Percentiles rank a stretch among this genome's conserved stretches.
These are phyloP conservation scores for Yponomeuta cagnagella DNA, from an alignment of 2,888 invertebrate genomes.

Conservation along the genomic window DNA sequence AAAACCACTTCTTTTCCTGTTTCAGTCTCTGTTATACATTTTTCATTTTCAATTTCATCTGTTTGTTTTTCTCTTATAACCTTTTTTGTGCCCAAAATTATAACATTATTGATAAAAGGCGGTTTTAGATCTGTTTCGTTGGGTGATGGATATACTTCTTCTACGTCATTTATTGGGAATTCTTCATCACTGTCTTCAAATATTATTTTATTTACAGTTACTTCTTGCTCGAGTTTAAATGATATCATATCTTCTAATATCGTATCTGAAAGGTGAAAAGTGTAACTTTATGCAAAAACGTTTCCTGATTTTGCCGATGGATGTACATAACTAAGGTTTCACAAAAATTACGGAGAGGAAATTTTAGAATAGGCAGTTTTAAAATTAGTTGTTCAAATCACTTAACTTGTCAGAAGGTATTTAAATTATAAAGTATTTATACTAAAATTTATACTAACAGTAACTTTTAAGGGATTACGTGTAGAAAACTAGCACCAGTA, in stretches of 20 bases:
- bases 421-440: too few relatives aligned
- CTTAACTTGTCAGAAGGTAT: too few relatives aligned
- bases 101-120: not conserved
- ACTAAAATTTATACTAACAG: too few relatives aligned
- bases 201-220: not conserved
- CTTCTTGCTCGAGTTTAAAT: not conserved
- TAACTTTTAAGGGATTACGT: too few relatives aligned
- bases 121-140: not conserved
- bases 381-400: too few relatives aligned
- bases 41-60: not conserved
- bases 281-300: not conserved
- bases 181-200: constrained; percentile 13
- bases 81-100: not conserved
- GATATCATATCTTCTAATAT: constrained; percentile 1
- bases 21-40: not conserved
- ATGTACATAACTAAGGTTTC: too few relatives aligned
- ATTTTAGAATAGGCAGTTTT: too few relatives aligned
- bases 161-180: not conserved
- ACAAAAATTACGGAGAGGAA: too few relatives aligned
- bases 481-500: too few relatives aligned
- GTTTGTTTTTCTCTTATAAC: not conserved
- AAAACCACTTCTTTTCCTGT: not conserved
- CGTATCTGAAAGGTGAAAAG: constrained; percentile 7
- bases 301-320: not conserved
- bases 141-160: not conserved